Evolutionary conservation across 2,888 invertebrate species (phyloP), one percentile per base, ranked within the genome.

Genomic region (Ceraclea dissimilis): DNA sequence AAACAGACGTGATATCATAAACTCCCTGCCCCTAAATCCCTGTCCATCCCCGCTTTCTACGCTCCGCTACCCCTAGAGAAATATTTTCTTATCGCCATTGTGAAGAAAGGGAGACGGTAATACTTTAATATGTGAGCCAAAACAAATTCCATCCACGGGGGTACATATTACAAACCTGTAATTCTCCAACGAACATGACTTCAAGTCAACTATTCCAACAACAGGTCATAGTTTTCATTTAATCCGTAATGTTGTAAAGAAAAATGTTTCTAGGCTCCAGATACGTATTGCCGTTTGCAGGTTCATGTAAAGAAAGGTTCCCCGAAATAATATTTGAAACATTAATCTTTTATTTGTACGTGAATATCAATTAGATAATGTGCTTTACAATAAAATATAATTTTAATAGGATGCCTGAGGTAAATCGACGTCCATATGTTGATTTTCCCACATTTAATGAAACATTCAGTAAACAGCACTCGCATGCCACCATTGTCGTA

Each of bases 51-150:
- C 49, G n/a, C n/a, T 49, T 49, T 18, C 52, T 33, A 33, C 39
- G 31, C 44, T 26, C 26, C n/a, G 44, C 22, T 18, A 26, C 54
- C 50, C 54, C 22, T 39, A 22, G 49, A 54, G 49, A 54, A 50
- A 54, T 54, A 50, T 53, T 59, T 61, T 59, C 59, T 61, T 61
- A 61, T 61, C 61, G 52, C 50, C 54, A 39, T 26, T 54, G 57
- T 54, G 49, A 54, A 60, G 57, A 52, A 51, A 26, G n/a, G 47
- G 44, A 49, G 57, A 51, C 54, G 57, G 57, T 59, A 59, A 61
- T 58, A 61, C 61, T 61, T 59, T 61, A 61, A 61, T 61, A 61
- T 61, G 61, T 61, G 59, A 59, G 59, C 57, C 59, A 59, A 61
- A 61, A 61, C 61, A 61, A 61, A 61, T 61, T 61, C 56, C 49